Conservation (phyloP, 2,888 invertebrate species). For the Panzeria rudis region DNA sequence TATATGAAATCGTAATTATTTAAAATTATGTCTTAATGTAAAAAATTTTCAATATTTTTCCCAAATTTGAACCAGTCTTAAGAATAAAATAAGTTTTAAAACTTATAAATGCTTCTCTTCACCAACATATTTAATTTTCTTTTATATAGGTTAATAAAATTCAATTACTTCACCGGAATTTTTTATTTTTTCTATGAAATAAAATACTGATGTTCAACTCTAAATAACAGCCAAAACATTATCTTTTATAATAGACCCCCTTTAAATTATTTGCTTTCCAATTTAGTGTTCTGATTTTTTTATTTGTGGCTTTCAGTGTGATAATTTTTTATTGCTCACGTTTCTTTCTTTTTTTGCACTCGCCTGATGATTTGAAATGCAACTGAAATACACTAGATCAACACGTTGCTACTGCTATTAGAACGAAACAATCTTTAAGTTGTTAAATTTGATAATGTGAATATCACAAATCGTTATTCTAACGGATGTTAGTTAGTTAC, state of each 20-base stretch:
- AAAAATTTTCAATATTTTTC: no score
- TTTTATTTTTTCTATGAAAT: background rate
- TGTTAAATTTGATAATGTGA: conserved; percentile 71
- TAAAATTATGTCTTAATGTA: no score
- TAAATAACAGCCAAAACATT: conserved; percentile 39
- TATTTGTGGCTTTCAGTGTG: conserved; percentile 51
- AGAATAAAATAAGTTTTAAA: no score
- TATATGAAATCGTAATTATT: no score
- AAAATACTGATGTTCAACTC: conserved; percentile 31
- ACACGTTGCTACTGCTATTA: conserved; percentile 41
- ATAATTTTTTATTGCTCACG: conserved; percentile 72
- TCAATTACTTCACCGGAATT: no score
- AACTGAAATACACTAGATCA: conserved; percentile 68
- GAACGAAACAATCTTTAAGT: conserved; percentile 49
- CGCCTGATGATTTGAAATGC: conserved; percentile 56
- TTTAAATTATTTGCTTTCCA: conserved; percentile 12
- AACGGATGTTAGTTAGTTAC: conserved; percentile 63
- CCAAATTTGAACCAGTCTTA: no score
- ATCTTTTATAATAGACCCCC: conserved; percentile 30
- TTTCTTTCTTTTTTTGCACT: conserved; percentile 2
- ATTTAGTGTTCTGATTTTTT: conserved; percentile 16
- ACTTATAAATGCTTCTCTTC: no score
- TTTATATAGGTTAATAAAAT: no score
- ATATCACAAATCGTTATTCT: conserved; percentile 72
- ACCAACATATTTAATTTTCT: no score